These are phyloP conservation scores for Baryphthengus martii DNA, from an alignment of 2,113 vertebrate genomes.

Conservation along the genomic window DNA sequence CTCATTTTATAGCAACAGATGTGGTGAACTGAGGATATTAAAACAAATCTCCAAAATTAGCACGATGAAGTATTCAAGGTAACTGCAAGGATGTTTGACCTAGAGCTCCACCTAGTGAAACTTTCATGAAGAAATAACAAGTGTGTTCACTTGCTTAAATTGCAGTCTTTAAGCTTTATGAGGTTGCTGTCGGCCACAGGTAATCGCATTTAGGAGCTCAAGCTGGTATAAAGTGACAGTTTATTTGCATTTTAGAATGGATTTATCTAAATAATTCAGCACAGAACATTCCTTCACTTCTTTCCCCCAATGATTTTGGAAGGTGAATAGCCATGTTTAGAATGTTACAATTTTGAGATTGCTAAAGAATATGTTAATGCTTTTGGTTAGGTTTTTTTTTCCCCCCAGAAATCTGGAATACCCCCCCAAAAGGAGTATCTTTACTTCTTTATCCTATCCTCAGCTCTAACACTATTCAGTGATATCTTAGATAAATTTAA, in stretches of 20 bases:
- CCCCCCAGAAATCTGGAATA: not conserved
- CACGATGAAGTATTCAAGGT: not conserved
- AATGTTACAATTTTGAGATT: not conserved
- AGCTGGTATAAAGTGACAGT: not conserved
- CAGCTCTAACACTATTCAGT: not conserved
- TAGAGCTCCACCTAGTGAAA: constrained; percentile 73
- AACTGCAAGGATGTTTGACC: constrained; percentile 21
- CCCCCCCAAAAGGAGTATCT: fast-evolving
- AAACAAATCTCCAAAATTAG: not conserved
- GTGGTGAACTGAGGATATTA: constrained; percentile 23
- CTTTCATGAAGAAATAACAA: not conserved
- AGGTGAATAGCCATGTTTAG: not conserved
- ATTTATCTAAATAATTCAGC: not conserved
- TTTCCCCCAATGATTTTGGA: not conserved
- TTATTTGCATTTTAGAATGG: not conserved
- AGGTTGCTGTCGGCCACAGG: not conserved
- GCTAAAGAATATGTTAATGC: not conserved
- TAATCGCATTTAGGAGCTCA: not conserved
- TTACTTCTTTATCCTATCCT: not conserved
- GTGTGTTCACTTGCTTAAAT: not conserved
- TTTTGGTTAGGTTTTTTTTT: too few species aligned
- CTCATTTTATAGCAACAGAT: constrained; percentile 27
- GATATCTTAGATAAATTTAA: not conserved
- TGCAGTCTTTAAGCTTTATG: not conserved
- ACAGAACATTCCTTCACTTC: not conserved